Base-by-base conservation (phyloP, 2,113 vertebrate genomes). In the Myiopsitta monachus region DNA sequence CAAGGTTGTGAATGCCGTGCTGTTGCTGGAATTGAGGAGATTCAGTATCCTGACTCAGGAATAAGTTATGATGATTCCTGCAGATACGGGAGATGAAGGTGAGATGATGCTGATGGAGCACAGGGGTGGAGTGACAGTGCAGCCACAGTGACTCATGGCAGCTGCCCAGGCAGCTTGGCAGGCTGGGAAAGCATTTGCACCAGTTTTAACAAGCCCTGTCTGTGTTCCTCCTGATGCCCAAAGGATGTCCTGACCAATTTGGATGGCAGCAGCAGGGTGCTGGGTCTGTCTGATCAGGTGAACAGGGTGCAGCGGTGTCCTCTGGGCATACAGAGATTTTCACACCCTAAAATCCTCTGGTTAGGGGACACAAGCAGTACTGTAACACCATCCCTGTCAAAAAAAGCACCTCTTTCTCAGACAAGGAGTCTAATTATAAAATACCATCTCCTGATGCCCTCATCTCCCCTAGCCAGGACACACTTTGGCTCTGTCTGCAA, bases 61-160 rank as follows among this genome's bases (percentile, higher is more conserved):
- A 77, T 90, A 94, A 95, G 92, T 74, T 85, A 55, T n/a, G 87
- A 92, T 95, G 93, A 91, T 96, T 96, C 96, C 84, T 70, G 82
- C 67, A 95, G 97, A 96, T 88, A 69, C 36, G 61, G 76, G 16
- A 93, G 92, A 91, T 80, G 83, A 95, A 95, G 93, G 61, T 62
- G 89, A 96, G 94, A 96, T 94, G 88, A 49, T 27, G 84, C 92
- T 91, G 95, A 97, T 97, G 94, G 95, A 96, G 79, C 2, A 3
- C 63, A 19, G 28, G 79, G 90, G 4, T 27, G 21, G 82, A 88
- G 47, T 15, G 9, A 93, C 38, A 4, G 52, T 18, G 21, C 49
- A 96, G 76, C 92, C 95, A 91, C 80, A 91, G 94, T 92, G 70
- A 94, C 74, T 92, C 95, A 90, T 67, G 14, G 16, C 95, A 92